Percentiles rank a stretch among this genome's conserved stretches.
Evolutionary conservation across 2,888 invertebrate genomes (phyloP).

Genomic region (Orchesellides sinensis): DNA sequence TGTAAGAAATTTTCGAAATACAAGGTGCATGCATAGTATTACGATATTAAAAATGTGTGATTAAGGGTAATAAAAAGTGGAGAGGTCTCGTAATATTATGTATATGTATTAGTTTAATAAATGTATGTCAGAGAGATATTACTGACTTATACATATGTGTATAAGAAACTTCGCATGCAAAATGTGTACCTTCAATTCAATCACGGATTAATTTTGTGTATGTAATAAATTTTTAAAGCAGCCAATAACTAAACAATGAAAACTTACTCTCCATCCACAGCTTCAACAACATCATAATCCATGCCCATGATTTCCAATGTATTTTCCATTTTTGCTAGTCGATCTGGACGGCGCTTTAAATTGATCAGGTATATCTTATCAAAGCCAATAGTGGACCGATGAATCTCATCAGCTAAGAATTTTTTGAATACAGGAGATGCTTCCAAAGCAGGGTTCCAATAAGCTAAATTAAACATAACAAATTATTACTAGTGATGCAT

Average conservation of each 20-base stretch:
- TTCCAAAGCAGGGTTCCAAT: constrained; percentile 70
- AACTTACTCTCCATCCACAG: constrained; percentile 92
- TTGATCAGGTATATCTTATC: constrained; percentile 96
- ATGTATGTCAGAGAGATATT: no score
- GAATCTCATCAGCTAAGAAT: constrained; percentile 75
- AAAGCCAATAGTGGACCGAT: constrained; percentile 83
- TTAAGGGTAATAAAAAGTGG: no score
- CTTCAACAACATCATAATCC: constrained; percentile 85
- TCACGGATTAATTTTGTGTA: background rate
- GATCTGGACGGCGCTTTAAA: constrained; percentile 87
- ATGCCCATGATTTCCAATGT: constrained; percentile 90
- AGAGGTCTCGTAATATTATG: no score
- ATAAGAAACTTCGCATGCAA: background rate
- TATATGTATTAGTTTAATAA: no score
- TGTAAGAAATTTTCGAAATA: no score
- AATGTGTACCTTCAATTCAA: no score
- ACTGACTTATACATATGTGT: no score
- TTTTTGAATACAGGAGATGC: constrained; percentile 36
- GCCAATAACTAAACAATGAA: constrained; percentile 5
- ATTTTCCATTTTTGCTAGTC: constrained; percentile 86
- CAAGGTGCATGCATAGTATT: no score
- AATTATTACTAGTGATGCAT: no score
- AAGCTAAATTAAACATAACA: constrained; percentile 55
- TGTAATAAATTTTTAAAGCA: background rate
- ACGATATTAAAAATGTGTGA: no score